Evolutionary conservation across 2,888 invertebrate species (phyloP).

Genomic region (Orchestes rusci): DNA sequence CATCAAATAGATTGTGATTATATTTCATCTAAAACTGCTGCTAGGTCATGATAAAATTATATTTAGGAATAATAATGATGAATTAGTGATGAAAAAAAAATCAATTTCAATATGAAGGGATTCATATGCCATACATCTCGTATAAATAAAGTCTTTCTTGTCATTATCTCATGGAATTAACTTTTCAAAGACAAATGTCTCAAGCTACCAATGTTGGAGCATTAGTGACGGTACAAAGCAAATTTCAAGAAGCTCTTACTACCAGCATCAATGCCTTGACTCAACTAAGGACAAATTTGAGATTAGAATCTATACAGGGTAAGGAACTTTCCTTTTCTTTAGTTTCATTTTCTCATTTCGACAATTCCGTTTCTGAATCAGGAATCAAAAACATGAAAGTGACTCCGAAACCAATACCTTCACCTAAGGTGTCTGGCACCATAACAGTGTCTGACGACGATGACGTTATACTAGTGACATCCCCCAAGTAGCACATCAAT

Average conservation of each 20-base stretch:
- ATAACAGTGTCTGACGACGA: conserved; percentile 38
- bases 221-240: conserved; percentile 49
- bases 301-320: conserved; percentile 50
- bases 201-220: conserved; percentile 47
- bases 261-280: conserved; percentile 50
- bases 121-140: too few relatives aligned
- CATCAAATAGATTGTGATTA: too few relatives aligned
- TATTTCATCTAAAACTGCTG: too few relatives aligned
- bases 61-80: too few relatives aligned
- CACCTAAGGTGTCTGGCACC: conserved; percentile 14
- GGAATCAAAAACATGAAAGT: conserved; percentile 41
- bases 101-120: too few relatives aligned
- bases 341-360: not conserved
- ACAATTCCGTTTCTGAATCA: conserved; percentile 3
- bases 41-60: too few relatives aligned
- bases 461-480: conserved; percentile 47
- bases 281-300: conserved; percentile 51
- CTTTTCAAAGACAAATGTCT: conserved; percentile 40
- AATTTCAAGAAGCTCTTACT: conserved; percentile 49
- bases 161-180: too few relatives aligned
- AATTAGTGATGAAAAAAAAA: too few relatives aligned
- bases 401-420: conserved; percentile 39
- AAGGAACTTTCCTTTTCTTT: too few relatives aligned
- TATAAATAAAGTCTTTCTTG: too few relatives aligned
- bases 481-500: too few relatives aligned